Conservation (phyloP, 2,888 invertebrate genomes). For the Trichopria drosophilae region DNA sequence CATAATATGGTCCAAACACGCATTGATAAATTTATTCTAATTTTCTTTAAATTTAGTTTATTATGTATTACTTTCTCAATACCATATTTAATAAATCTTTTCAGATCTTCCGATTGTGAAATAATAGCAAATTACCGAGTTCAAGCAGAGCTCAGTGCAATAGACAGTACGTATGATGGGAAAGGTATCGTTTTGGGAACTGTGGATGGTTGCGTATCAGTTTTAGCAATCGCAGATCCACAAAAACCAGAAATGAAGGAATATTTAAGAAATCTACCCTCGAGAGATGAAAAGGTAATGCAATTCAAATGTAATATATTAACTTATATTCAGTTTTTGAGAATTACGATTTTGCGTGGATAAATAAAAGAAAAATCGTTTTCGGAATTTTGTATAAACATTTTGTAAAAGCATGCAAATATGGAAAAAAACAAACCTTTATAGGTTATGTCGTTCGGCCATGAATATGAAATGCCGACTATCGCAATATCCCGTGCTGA, state of each 20-base stretch:
- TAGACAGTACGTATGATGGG: slow-evolving; percentile 84
- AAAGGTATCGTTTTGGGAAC: slow-evolving; percentile 84
- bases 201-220: slow-evolving; percentile 90
- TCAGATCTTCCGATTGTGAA: slow-evolving; percentile 83
- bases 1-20: no score
- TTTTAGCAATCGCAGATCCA: slow-evolving; percentile 80
- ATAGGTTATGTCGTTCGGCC: neutral
- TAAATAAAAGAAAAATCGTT: no score
- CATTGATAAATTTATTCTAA: neutral
- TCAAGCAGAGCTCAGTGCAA: slow-evolving; percentile 84
- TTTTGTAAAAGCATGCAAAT: neutral
- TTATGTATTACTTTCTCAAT: neutral
- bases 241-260: slow-evolving; percentile 67
- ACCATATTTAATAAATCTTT: slow-evolving; percentile 10
- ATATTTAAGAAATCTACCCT: slow-evolving; percentile 69
- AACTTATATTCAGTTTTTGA: slow-evolving; percentile 16
- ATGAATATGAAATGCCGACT: no score
- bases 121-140: slow-evolving; percentile 92
- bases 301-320: slow-evolving; percentile 10
- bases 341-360: slow-evolving; percentile 41
- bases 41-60: neutral
- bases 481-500: no score
- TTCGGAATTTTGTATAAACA: slow-evolving; percentile 4
- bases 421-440: slow-evolving; percentile 1
- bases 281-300: slow-evolving; percentile 72